These are phyloP conservation scores for Silurus lanzhouensis DNA, from an alignment of 2,797 vertebrate species.

Conservation along the genomic window DNA sequence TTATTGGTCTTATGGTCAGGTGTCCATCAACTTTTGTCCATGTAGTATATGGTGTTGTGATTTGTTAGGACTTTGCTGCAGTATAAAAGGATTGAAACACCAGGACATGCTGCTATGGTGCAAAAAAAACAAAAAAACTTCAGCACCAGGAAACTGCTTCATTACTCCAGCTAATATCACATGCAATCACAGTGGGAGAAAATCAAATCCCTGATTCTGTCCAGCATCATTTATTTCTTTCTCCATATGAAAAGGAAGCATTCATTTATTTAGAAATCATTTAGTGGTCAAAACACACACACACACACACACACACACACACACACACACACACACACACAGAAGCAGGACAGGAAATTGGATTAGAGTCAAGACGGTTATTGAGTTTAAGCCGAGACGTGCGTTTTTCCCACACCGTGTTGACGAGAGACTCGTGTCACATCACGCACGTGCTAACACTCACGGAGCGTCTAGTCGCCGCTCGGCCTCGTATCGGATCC, in stretches of 20 bases:
- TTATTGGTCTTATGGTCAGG: too few relatives aligned
- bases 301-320: slow-evolving; percentile 27
- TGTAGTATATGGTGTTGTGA: too few relatives aligned
- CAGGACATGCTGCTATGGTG: too few relatives aligned
- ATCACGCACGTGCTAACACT: slow-evolving; percentile 36
- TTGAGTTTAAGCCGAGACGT: slow-evolving; percentile 71
- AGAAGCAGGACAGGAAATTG: slow-evolving; percentile 64
- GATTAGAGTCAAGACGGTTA: slow-evolving; percentile 68
- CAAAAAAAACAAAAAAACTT: too few relatives aligned
- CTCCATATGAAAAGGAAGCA: slow-evolving; percentile 27
- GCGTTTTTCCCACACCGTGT: slow-evolving; percentile 56
- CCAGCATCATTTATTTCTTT: neutral
- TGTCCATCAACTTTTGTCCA: too few relatives aligned
- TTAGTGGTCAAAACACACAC: slow-evolving; percentile 21
- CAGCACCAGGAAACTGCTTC: too few relatives aligned
- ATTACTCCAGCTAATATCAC: too few relatives aligned
- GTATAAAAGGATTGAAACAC: neutral
- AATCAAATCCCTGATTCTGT: neutral
- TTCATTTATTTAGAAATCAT: slow-evolving; percentile 50
- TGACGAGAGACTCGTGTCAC: slow-evolving; percentile 42
- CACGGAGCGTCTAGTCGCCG: slow-evolving; percentile 19
- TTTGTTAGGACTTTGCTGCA: neutral
- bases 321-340: slow-evolving; percentile 20
- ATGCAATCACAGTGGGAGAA: neutral
- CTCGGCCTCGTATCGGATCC: slow-evolving; percentile 37